Conservation (phyloP, 53 echinoderm and acorn worm species). For the Patiria pectinifera region DNA sequence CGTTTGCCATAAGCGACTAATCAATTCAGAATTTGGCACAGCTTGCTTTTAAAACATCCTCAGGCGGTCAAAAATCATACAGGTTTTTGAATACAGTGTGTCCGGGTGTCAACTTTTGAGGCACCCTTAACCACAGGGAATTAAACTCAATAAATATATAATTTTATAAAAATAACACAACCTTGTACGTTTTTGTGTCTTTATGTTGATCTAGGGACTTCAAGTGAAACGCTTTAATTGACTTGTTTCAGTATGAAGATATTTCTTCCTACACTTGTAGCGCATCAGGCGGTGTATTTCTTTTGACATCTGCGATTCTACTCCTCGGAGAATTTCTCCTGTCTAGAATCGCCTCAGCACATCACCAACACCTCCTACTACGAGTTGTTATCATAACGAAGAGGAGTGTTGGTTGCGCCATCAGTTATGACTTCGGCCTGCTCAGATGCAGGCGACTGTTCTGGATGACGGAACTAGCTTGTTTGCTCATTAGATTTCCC, state of each 20-base stretch:
- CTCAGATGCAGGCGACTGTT: not conserved
- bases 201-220: no score
- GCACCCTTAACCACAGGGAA: no score
- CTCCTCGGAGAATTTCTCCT: not conserved
- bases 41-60: no score
- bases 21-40: no score
- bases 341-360: not conserved
- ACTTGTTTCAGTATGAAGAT: not conserved
- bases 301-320: not conserved
- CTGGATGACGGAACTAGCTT: not conserved
- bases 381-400: not conserved
- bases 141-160: no score
- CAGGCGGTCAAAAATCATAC: no score
- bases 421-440: not conserved
- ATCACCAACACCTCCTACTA: not conserved
- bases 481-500: not conserved
- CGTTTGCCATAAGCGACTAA: no score
- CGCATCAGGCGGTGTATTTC: not conserved
- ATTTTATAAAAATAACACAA: no score
- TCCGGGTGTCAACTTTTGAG: no score
- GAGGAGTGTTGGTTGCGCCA: not conserved
- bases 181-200: no score
- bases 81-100: no score
- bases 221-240: not conserved
- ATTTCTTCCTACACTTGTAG: not conserved